A percentile compares a stretch with the other conserved stretches of the same genome.
Conservation (phyloP, 64 coral and sea anemone species). For the Stichodactyla mertensii region DNA sequence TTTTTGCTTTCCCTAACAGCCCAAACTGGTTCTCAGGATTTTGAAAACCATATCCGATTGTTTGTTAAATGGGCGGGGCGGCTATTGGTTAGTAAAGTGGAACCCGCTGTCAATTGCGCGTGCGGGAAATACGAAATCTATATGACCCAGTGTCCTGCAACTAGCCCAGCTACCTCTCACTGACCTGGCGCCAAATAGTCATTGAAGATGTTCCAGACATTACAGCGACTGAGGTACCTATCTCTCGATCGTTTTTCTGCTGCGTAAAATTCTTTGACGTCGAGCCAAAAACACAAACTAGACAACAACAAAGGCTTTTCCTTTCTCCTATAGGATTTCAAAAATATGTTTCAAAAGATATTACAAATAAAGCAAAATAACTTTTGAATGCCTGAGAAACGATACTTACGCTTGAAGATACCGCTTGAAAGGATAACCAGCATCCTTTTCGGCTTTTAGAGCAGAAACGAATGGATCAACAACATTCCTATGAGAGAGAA, state of each 20-base stretch:
- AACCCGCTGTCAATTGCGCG: too few species aligned
- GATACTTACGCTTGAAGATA: slow-evolving; percentile 74
- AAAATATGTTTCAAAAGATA: not conserved
- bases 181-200: slow-evolving; percentile 73
- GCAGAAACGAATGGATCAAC: slow-evolving; percentile 59
- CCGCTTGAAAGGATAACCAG: slow-evolving; percentile 81
- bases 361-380: not conserved
- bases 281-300: slow-evolving; percentile 78
- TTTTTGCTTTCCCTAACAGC: too few species aligned
- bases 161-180: not conserved
- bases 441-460: slow-evolving; percentile 58
- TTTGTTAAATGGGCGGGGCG: too few species aligned
- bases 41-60: too few species aligned
- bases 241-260: slow-evolving; percentile 72
- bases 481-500: not conserved
- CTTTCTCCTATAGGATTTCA: not conserved
- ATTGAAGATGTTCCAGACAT: slow-evolving; percentile 89
- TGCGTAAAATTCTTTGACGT: slow-evolving; percentile 67
- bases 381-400: not conserved
- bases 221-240: slow-evolving; percentile 68
- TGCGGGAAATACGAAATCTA: too few species aligned
- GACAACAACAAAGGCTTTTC: slow-evolving; percentile 54
- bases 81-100: too few species aligned
- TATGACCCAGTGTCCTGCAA: too few species aligned
- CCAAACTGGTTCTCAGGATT: too few species aligned